A percentile compares a stretch with the other conserved stretches of the same genome.
These are phyloP conservation scores for Onychomys torridus DNA, from an alignment of 2,797 vertebrate species.

Conservation along the genomic window DNA sequence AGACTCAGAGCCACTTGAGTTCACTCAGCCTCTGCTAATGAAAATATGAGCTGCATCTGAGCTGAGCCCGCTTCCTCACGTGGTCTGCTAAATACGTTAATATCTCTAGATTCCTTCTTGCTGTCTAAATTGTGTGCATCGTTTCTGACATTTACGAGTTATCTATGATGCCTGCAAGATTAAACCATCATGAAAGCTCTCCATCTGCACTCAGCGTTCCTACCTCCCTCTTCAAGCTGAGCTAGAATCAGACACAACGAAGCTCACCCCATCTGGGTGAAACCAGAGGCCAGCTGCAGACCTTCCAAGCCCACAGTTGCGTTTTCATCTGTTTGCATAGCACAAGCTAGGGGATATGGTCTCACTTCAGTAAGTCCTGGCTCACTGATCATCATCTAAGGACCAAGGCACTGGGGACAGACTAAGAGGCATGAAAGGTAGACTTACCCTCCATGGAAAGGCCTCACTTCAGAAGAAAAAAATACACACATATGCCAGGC, in stretches of 20 bases:
- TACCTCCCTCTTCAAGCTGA: background rate
- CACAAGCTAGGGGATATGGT: background rate
- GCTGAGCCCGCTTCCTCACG: conserved; percentile 23
- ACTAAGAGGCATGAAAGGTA: background rate
- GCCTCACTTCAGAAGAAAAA: background rate
- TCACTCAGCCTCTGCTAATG: conserved; percentile 77
- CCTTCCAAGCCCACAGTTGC: background rate
- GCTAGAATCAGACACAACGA: background rate
- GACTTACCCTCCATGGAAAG: background rate
- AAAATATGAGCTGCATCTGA: conserved; percentile 69
- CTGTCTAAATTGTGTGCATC: conserved; percentile 72
- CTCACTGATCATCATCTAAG: background rate
- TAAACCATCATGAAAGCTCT: conserved; percentile 62
- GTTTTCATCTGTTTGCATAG: background rate
- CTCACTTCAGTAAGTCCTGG: conserved; percentile 21
- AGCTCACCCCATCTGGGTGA: conserved; percentile 46
- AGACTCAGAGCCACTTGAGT: conserved; percentile 54
- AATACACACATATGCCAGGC: background rate
- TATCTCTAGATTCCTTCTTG: conserved; percentile 69
- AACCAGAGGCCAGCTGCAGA: conserved; percentile 40
- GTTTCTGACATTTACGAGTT: conserved; percentile 81
- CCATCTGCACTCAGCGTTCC: conserved; percentile 45
- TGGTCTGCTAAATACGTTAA: conserved; percentile 75
- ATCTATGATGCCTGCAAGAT: conserved; percentile 69
- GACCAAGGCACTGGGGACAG: background rate